Percentiles rank a stretch among this genome's conserved stretches.
Evolutionary conservation across 2,797 vertebrate species (phyloP).

Genomic region (Hippocampus kuda): DNA sequence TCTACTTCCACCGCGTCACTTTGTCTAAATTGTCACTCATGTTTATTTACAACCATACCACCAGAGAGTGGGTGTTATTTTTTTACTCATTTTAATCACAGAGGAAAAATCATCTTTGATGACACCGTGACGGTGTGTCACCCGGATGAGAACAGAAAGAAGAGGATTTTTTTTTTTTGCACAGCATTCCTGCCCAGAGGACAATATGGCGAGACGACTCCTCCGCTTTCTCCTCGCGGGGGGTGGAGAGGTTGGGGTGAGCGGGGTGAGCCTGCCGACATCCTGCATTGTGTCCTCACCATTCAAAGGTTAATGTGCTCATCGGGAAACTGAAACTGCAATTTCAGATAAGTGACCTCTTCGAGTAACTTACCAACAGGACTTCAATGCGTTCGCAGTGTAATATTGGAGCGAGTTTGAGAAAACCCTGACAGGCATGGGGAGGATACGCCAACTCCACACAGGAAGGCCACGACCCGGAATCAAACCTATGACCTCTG

Average conservation of each 20-base stretch:
- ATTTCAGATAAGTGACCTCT: slow-evolving; percentile 14
- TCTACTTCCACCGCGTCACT: not conserved
- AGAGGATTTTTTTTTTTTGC: slow-evolving; percentile 10
- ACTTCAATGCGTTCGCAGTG: not conserved
- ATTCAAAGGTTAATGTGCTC: slow-evolving; percentile 44
- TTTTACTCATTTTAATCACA: slow-evolving; percentile 1
- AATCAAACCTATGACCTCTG: too few species aligned
- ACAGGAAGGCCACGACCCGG: too few species aligned
- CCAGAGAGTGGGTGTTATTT: not conserved
- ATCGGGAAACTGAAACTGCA: slow-evolving; percentile 10
- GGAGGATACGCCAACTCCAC: too few species aligned
- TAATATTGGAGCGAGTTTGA: not conserved
- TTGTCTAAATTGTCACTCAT: not conserved
- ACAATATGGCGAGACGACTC: slow-evolving; percentile 21
- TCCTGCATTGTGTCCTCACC: slow-evolving; percentile 10
- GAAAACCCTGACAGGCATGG: too few species aligned
- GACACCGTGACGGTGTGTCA: not conserved
- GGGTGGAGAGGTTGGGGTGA: not conserved
- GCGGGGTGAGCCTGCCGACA: slow-evolving; percentile 13
- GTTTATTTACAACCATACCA: not conserved
- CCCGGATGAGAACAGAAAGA: not conserved
- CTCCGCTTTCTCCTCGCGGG: slow-evolving; percentile 19
- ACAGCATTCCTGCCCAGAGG: slow-evolving; percentile 35
- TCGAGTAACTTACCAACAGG: slow-evolving; percentile 9
- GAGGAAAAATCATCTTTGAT: slow-evolving; percentile 1